Evolutionary conservation across 1,140 invertebrate species (phyloP), one percentile per base, ranked within the genome.

Genomic region (Diachasmimorpha longicaudata): DNA sequence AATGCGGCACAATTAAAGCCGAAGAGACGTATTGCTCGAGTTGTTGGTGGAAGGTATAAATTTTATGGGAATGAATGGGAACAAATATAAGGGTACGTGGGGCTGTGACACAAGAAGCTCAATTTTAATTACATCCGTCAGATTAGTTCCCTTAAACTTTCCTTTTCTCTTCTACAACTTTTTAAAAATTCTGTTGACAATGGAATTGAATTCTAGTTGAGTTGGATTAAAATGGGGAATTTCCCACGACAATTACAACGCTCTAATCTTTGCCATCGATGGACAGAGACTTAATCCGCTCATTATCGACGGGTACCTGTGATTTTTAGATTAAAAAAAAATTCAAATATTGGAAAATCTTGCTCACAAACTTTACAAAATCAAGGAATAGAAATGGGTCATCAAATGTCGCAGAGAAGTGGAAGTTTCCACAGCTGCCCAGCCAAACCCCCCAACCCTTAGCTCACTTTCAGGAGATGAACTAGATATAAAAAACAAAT

Each of bases 1-100:
- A 78, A 68, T 78, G 77, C 77, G 77, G 44, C 77, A 75, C 46
- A 58, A 52, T 44, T 37, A 72, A 69, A 75, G 77, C 55, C 48
- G 63, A 78, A 75, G 46, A 75, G 72, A 78, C 71, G 72, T 55
- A 66, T 69, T 44, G 14, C 13, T 16, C 16, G 8, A 4, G 16
- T 10, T 68, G 11, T 69, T 69, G 13, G 36, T 36, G 36, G 36
- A 58, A 58, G 16, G 52, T 58, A 58, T 16, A 9, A 58, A 58
- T 58, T 58, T 58, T 16, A 16, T n/a, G n/a, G 52, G 52, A 19
- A 16, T 58, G 3, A 58, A 16, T 19, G 14, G n/a, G 19, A 10
- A n/a, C 52, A 58, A 21, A 1, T 16, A 16, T n/a, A 16, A 19
- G 19, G 52, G n/a, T 21, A 58, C 13, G 13, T 58, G 16, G 19